A percentile compares a stretch with the other conserved stretches of the same genome.
Evolutionary conservation across 1,140 invertebrate species (phyloP).

Genomic region (Drosophila dunni): DNA sequence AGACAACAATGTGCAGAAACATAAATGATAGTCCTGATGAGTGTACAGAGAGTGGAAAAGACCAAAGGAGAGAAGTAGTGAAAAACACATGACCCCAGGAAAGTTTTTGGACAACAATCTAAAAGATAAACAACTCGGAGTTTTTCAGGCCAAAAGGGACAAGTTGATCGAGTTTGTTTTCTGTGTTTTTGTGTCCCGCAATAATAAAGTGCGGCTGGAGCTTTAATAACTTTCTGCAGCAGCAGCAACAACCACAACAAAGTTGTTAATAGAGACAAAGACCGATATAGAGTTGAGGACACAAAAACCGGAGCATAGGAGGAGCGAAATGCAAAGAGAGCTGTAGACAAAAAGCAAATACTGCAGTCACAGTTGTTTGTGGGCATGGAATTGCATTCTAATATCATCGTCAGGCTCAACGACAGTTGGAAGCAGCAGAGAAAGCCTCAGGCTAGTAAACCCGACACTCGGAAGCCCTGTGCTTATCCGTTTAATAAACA

Average conservation of each 20-base stretch:
- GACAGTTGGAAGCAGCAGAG: slow-evolving; percentile 54
- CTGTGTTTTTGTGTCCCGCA: slow-evolving; percentile 67
- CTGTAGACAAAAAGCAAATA: slow-evolving; percentile 30
- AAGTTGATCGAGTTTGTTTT: slow-evolving; percentile 42
- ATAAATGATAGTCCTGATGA: slow-evolving; percentile 37
- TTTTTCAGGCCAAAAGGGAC: slow-evolving; percentile 23
- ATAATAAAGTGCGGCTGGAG: slow-evolving; percentile 79
- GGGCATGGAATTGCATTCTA: slow-evolving; percentile 60
- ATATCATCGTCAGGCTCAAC: slow-evolving; percentile 53
- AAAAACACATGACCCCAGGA: slow-evolving; percentile 37
- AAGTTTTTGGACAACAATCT: slow-evolving; percentile 69
- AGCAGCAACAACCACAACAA: slow-evolving; percentile 61
- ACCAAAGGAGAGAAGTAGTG: background rate
- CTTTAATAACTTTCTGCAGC: slow-evolving; percentile 75
- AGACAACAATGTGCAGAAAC: slow-evolving; percentile 1
- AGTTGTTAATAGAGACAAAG: slow-evolving; percentile 49
- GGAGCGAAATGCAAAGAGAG: background rate
- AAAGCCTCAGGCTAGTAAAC: no score
- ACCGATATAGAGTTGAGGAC: slow-evolving; percentile 7
- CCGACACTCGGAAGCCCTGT: no score
- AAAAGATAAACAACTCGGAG: slow-evolving; percentile 67
- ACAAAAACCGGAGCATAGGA: background rate
- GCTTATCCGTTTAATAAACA: no score
- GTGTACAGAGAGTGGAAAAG: background rate
- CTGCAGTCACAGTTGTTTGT: slow-evolving; percentile 49